phyloP scores from a whole-genome alignment of 64 coral and sea anemone genomes.

The Platygyra sinensis region DNA sequence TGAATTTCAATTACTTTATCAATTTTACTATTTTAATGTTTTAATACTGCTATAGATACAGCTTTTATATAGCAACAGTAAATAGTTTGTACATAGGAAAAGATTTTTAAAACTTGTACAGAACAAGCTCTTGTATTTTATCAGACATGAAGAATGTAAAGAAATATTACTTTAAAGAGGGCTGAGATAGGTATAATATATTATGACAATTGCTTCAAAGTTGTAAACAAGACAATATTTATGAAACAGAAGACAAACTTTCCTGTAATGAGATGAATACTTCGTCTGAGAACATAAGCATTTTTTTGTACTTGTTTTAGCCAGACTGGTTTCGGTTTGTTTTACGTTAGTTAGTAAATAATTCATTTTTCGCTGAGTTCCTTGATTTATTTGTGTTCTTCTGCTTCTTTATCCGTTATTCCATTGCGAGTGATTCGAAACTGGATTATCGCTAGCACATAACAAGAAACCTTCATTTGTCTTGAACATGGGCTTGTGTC shows the following conservation, averaged over 20 bases:
- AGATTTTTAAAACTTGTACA: conserved; percentile 13
- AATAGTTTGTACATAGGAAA: background rate
- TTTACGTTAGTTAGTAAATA: too few relatives aligned
- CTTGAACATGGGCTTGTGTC: too few relatives aligned
- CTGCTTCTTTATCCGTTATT: too few relatives aligned
- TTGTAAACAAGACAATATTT: background rate
- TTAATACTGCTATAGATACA: background rate
- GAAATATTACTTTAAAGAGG: background rate
- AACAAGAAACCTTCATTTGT: too few relatives aligned
- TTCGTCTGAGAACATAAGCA: background rate
- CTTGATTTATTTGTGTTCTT: too few relatives aligned
- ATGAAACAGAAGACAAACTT: background rate
- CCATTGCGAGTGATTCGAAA: too few relatives aligned
- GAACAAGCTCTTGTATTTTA: background rate
- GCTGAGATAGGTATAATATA: conserved; percentile 12
- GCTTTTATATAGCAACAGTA: background rate
- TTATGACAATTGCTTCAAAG: background rate
- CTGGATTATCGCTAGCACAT: too few relatives aligned
- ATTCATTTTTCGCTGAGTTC: too few relatives aligned
- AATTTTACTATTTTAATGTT: background rate
- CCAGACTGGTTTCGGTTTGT: too few relatives aligned
- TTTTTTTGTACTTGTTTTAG: background rate
- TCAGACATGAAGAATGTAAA: background rate
- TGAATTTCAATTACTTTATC: background rate
- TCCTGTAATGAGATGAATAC: too few relatives aligned